Evolutionary conservation across 2,888 invertebrate species (phyloP).

Genomic region (Cantharis flavilabris): DNA sequence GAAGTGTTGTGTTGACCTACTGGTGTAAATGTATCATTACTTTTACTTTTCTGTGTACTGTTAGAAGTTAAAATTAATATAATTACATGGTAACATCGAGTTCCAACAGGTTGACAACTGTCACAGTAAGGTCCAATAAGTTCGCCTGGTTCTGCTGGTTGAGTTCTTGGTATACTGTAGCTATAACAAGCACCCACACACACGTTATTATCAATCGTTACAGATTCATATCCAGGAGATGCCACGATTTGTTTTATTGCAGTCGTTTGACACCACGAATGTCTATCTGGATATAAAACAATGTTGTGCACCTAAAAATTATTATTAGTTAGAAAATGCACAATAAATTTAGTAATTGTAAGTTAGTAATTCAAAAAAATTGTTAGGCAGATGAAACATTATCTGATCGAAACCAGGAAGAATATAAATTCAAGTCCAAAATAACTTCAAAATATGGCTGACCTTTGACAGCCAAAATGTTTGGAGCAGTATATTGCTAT

Average conservation of each 20-base stretch:
- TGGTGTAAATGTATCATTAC: background rate
- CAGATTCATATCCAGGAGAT: conserved; percentile 66
- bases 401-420: too few species aligned
- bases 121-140: conserved; percentile 69
- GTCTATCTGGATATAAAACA: conserved; percentile 69
- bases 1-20: background rate
- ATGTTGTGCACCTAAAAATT: conserved; percentile 67
- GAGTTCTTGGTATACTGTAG: conserved; percentile 70
- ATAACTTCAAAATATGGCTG: too few species aligned
- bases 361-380: too few species aligned
- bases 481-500: background rate
- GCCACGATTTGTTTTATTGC: conserved; percentile 70
- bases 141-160: conserved; percentile 70
- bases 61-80: conserved; percentile 1
- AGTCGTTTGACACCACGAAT: conserved; percentile 72
- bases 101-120: conserved; percentile 68
- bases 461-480: too few species aligned
- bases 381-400: too few species aligned
- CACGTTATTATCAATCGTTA: conserved; percentile 71
- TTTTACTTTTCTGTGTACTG: background rate
- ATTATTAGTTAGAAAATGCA: background rate
- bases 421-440: too few species aligned
- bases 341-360: too few species aligned
- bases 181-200: conserved; percentile 75
- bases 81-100: conserved; percentile 67